These are phyloP conservation scores for Aphaenogaster floridana DNA, from an alignment of 1,140 invertebrate genomes.

Conservation along the genomic window DNA sequence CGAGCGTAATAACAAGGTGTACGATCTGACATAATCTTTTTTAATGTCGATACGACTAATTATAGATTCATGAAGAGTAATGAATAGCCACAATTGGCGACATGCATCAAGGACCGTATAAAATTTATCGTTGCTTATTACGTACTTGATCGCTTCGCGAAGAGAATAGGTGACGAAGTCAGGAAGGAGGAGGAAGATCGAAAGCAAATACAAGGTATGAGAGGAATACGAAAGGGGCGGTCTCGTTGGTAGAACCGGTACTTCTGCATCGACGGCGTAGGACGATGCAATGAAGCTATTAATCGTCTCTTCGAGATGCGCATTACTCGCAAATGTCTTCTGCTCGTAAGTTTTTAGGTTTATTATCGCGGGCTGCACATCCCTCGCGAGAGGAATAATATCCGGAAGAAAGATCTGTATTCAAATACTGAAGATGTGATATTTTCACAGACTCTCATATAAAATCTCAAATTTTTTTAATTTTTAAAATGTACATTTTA, in stretches of 20 bases:
- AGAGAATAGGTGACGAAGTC: not conserved
- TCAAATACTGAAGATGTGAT: not conserved
- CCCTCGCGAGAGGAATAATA: not conserved
- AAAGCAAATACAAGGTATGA: conserved; percentile 7
- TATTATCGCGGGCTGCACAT: conserved; percentile 20
- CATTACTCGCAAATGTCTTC: conserved; percentile 70
- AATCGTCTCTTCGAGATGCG: conserved; percentile 70
- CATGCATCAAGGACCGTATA: not conserved
- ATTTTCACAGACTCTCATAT: not conserved
- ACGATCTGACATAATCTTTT: not conserved
- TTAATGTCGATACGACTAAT: not conserved
- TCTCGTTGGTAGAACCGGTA: conserved; percentile 65
- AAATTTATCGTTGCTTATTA: conserved; percentile 11
- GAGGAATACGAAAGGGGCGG: conserved; percentile 35
- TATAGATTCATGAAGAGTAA: not conserved
- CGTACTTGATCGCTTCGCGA: not conserved
- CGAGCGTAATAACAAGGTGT: not conserved
- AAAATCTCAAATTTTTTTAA: not conserved
- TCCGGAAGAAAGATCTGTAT: not conserved
- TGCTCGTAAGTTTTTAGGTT: conserved; percentile 65
- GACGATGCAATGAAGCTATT: conserved; percentile 76
- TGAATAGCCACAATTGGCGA: too few species aligned
- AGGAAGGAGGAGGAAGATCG: conserved; percentile 29
- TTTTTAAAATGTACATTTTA: not conserved
- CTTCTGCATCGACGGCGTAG: conserved; percentile 38